A percentile compares a stretch with the other conserved stretches of the same genome.
These are phyloP conservation scores for Psilopsiagon aymara DNA, from an alignment of 2,113 vertebrate genomes.

Conservation along the genomic window DNA sequence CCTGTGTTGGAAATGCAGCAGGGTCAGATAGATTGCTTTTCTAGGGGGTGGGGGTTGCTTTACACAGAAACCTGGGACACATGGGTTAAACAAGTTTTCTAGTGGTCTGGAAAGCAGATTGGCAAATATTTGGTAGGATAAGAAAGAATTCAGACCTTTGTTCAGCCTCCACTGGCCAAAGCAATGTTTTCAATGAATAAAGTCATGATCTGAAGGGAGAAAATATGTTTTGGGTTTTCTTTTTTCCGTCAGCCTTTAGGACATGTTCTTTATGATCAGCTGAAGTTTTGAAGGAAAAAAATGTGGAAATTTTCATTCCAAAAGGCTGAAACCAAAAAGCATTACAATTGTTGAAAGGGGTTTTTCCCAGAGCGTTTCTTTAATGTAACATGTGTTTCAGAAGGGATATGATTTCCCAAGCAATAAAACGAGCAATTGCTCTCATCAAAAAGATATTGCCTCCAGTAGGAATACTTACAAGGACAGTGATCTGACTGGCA, in stretches of 20 bases:
- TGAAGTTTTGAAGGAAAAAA: slow-evolving; percentile 3
- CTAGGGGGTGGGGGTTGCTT: neutral
- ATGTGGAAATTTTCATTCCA: slow-evolving; percentile 9
- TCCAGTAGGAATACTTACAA: slow-evolving; percentile 27
- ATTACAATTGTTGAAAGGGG: neutral
- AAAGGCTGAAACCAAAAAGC: neutral
- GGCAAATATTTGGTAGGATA: neutral
- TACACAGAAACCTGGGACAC: neutral
- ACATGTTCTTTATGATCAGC: slow-evolving; percentile 8
- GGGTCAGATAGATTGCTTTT: neutral
- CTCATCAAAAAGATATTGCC: slow-evolving; percentile 37
- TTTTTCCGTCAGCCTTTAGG: neutral
- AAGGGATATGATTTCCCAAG: slow-evolving; percentile 49
- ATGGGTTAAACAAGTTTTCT: neutral
- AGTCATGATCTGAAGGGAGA: neutral
- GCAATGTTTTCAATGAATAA: slow-evolving; percentile 25
- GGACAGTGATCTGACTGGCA: slow-evolving; percentile 15
- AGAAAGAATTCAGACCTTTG: neutral
- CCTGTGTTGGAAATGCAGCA: neutral
- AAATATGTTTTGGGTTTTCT: neutral
- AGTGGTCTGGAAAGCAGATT: neutral
- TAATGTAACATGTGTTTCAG: slow-evolving; percentile 29
- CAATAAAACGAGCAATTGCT: slow-evolving; percentile 34
- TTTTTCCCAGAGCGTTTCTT: slow-evolving; percentile 38
- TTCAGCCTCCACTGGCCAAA: slow-evolving; percentile 2